These are phyloP conservation scores for Heliconius eleuchia DNA, from an alignment of 1,140 invertebrate genomes.

Conservation along the genomic window DNA sequence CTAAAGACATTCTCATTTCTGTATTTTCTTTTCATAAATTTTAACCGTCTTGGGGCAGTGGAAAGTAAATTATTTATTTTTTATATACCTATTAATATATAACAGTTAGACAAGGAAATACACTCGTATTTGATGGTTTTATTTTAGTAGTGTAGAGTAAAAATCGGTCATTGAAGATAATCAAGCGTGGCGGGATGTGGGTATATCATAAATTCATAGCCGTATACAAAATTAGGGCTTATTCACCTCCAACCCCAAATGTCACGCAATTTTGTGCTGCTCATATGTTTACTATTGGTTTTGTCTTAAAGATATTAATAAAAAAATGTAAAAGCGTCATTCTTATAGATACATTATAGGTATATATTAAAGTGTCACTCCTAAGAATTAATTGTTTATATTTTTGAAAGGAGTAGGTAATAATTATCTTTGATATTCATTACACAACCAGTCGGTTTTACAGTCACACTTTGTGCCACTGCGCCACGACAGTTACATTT, in stretches of 20 bases:
- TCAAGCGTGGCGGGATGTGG: slow-evolving; percentile 32
- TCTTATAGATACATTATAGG: too few relatives aligned
- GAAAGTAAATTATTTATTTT: too few relatives aligned
- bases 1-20: too few relatives aligned
- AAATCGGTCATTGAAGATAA: slow-evolving; percentile 15
- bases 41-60: too few relatives aligned
- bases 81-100: too few relatives aligned
- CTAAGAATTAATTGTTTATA: neutral
- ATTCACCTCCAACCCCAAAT: slow-evolving; percentile 20
- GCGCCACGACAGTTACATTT: too few relatives aligned
- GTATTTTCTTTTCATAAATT: too few relatives aligned
- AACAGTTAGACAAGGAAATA: neutral
- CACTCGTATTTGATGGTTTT: slow-evolving; percentile 4
- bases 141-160: slow-evolving; percentile 20
- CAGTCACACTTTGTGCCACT: too few relatives aligned
- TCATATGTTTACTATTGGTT: neutral
- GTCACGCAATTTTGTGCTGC: slow-evolving; percentile 16
- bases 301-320: neutral
- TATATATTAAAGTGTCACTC: too few relatives aligned
- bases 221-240: slow-evolving; percentile 31
- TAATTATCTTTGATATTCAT: too few relatives aligned
- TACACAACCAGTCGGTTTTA: too few relatives aligned
- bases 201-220: slow-evolving; percentile 7
- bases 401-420: neutral
- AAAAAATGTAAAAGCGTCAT: too few relatives aligned